These are phyloP conservation scores for Notoglanidium macrostoma DNA, from an alignment of 2,797 vertebrate species.

Conservation along the genomic window DNA sequence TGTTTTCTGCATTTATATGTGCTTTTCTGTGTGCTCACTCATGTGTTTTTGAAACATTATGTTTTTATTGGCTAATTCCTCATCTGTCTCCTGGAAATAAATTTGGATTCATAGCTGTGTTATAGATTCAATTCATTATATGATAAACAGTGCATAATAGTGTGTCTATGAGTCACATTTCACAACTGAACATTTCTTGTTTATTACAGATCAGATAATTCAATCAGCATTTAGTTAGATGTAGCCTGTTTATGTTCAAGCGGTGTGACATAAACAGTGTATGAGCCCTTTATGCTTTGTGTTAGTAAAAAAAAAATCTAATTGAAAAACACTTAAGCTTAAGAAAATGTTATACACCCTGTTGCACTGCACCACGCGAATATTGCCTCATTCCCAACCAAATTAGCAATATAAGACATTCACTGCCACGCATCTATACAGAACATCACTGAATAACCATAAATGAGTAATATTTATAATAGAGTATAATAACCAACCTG, in stretches of 20 bases:
- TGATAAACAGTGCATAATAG: not conserved
- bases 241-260: not conserved
- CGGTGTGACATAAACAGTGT: not conserved
- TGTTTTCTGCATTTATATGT: not conserved
- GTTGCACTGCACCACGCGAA: not conserved
- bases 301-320: not conserved
- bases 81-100: not conserved
- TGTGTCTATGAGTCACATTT: not conserved
- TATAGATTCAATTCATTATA: not conserved
- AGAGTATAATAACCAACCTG: slow-evolving; percentile 70
- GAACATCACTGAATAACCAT: not conserved
- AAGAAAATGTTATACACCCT: not conserved
- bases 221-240: not conserved
- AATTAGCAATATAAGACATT: not conserved
- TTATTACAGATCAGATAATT: not conserved
- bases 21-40: not conserved
- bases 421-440: not conserved
- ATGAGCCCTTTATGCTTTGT: not conserved
- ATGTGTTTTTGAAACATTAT: not conserved
- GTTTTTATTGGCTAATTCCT: not conserved
- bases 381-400: not conserved
- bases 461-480: not conserved
- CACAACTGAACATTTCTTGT: not conserved
- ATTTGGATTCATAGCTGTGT: not conserved
- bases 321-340: not conserved